These are phyloP conservation scores for Equus quagga DNA, from an alignment of 2,113 vertebrate species.

Conservation along the genomic window DNA sequence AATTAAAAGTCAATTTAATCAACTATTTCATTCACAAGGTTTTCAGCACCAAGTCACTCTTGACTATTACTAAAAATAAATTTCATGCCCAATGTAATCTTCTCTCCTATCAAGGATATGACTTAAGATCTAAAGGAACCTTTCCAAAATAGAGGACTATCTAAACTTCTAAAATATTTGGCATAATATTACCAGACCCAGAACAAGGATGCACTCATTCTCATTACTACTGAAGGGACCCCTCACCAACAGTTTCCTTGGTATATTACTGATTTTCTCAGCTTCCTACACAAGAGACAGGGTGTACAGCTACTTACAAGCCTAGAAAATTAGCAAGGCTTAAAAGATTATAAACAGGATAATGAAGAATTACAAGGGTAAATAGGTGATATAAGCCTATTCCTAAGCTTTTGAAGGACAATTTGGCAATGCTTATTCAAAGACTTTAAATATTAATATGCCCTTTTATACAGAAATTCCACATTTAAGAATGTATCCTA, in stretches of 20 bases:
- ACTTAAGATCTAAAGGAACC: neutral
- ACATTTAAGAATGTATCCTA: conserved; percentile 32
- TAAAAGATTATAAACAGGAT: neutral
- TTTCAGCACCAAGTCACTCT: neutral
- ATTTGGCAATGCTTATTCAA: neutral
- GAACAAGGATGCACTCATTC: neutral
- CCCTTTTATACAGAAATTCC: neutral
- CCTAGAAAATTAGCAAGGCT: neutral
- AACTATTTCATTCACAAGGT: neutral
- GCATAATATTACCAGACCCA: neutral
- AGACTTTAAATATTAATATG: conserved; percentile 33
- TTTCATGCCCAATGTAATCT: neutral
- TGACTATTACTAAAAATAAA: neutral
- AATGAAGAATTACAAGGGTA: neutral
- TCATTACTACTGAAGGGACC: neutral
- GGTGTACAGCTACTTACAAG: neutral
- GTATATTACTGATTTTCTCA: neutral
- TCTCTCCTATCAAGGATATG: neutral
- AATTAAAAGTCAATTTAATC: conserved; percentile 7
- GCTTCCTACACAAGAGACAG: neutral
- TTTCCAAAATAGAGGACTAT: neutral
- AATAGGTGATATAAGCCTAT: neutral
- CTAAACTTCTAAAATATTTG: neutral
- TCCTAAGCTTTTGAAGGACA: neutral
- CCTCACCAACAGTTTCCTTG: neutral